phyloP scores from a whole-genome alignment of 2,113 vertebrate species.

The Poeciliopsis prolifica region DNA sequence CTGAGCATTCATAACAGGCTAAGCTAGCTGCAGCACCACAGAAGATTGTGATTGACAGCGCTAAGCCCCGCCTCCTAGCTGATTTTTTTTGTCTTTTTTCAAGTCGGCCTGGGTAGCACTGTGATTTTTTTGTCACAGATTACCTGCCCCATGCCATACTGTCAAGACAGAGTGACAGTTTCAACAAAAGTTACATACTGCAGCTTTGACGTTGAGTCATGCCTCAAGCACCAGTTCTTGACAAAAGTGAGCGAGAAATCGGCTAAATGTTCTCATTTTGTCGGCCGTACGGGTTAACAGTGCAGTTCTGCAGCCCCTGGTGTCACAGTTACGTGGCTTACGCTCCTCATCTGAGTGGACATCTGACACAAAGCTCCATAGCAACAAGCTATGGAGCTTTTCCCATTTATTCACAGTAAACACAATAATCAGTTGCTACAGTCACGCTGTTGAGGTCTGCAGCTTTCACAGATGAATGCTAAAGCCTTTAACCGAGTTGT shows the following conservation, averaged over 20 bases:
- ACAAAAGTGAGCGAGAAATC: not conserved
- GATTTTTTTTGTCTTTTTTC: no score
- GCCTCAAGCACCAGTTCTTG: not conserved
- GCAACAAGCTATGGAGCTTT: not conserved
- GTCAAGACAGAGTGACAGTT: no score
- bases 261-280: not conserved
- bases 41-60: no score
- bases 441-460: not conserved
- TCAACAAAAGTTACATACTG: no score
- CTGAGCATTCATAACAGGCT: no score
- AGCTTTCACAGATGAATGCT: conserved; percentile 3
- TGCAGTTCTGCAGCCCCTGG: not conserved
- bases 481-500: not conserved
- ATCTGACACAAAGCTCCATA: conserved; percentile 25
- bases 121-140: no score
- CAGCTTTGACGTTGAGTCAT: not conserved
- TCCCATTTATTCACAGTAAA: not conserved
- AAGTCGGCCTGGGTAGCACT: no score
- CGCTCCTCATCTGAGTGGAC: conserved; percentile 17
- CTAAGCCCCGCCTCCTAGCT: no score
- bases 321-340: conserved; percentile 1
- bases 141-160: no score
- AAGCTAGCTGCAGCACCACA: no score
- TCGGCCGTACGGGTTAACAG: not conserved
- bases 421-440: not conserved